A percentile compares a stretch with the other conserved stretches of the same genome.
phyloP scores from a whole-genome alignment of 2,888 invertebrate genomes.

The Odontomyia ornata region DNA sequence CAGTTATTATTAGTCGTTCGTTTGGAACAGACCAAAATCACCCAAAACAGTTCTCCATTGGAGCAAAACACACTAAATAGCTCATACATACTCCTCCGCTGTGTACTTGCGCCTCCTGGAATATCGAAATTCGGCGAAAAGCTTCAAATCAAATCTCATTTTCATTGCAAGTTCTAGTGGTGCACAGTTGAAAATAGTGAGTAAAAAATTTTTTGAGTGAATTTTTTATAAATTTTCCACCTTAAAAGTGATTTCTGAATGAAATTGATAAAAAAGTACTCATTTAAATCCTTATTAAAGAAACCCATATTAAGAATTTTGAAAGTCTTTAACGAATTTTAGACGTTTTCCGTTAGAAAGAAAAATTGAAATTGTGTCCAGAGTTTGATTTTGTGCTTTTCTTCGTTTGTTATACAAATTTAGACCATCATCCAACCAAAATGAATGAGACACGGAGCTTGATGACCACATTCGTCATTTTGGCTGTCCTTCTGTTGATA shows the following conservation, averaged over 20 bases:
- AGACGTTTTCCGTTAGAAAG: not conserved
- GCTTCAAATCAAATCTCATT: conserved; percentile 7
- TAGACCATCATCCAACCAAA: conserved; percentile 46
- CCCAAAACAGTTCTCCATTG: conserved; percentile 41
- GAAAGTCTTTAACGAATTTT: not conserved
- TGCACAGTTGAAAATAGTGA: not conserved
- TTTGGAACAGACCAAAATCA: conserved; percentile 57
- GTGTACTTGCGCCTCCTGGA: conserved; percentile 17
- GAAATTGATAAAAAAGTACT: no score
- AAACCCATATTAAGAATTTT: no score
- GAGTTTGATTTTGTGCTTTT: conserved; percentile 36
- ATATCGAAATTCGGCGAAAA: conserved; percentile 1
- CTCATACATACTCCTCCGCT: not conserved
- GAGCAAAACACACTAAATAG: not conserved
- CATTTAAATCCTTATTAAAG: no score
- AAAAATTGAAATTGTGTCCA: not conserved
- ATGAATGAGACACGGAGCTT: conserved; percentile 73
- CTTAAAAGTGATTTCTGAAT: not conserved
- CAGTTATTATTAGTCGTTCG: conserved; percentile 62
- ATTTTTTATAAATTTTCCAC: not conserved
- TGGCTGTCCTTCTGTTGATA: conserved; percentile 73
- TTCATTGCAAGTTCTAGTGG: conserved; percentile 12
- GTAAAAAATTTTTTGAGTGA: conserved; percentile 15
- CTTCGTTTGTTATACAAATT: not conserved
- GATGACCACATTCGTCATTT: conserved; percentile 76